These are phyloP conservation scores for Spermophilus dauricus DNA, from an alignment of 2,113 vertebrate genomes.

Conservation along the genomic window DNA sequence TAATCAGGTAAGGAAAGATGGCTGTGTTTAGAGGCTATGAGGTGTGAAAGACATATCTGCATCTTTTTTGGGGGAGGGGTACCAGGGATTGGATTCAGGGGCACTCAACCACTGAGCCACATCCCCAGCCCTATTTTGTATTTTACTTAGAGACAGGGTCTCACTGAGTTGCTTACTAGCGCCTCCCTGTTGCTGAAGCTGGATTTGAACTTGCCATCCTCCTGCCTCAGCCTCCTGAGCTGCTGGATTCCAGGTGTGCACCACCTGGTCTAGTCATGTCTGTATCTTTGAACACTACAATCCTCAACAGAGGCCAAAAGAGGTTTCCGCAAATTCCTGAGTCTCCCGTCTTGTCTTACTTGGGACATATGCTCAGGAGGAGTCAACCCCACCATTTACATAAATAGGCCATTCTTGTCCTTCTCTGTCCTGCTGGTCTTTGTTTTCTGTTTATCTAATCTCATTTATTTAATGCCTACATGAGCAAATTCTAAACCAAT, in stretches of 20 bases:
- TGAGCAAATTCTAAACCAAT: conserved; percentile 28
- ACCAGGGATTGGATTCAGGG: no score
- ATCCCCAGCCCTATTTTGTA: no score
- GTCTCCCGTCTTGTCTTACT: not conserved
- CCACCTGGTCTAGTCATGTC: not conserved
- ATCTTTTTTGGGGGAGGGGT: no score
- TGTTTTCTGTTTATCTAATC: not conserved
- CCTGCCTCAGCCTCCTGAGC: no score
- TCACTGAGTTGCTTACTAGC: no score
- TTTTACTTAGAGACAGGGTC: no score
- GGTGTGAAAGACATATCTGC: not conserved
- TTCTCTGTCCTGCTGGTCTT: not conserved
- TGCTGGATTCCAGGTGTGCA: no score
- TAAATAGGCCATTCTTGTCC: not conserved
- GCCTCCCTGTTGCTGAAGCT: no score
- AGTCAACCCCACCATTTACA: not conserved
- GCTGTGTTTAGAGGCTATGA: not conserved
- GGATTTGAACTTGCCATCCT: no score
- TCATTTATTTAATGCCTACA: not conserved
- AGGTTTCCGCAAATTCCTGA: not conserved
- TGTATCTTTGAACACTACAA: not conserved
- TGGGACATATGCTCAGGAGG: not conserved
- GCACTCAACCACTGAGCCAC: no score
- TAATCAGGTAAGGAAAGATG: conserved; percentile 3
- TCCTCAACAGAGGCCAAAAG: not conserved